Percentiles rank a stretch among this genome's conserved stretches.
Conservation (phyloP, 2,888 invertebrate genomes). For the Drosophila fungiperda region DNA sequence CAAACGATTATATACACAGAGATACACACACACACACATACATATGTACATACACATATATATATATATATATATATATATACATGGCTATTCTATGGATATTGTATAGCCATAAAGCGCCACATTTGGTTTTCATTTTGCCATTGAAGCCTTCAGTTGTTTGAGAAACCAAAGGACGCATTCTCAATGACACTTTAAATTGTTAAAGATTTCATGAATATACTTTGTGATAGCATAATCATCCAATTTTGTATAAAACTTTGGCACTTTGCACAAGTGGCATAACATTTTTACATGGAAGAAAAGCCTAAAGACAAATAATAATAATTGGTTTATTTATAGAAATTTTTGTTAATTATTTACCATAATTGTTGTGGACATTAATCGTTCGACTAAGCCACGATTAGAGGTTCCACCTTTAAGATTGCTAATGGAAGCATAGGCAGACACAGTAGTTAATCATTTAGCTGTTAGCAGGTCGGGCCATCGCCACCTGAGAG, state of each 20-base stretch:
- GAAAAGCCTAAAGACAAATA: not conserved
- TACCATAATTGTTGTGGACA: not conserved
- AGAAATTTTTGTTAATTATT: not conserved
- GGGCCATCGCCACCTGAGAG: too few relatives aligned
- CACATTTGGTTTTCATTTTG: constrained; percentile 33
- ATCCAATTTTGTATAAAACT: not conserved
- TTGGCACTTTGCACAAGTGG: not conserved
- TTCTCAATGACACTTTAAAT: constrained; percentile 26
- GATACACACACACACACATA: not conserved
- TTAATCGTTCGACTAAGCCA: not conserved
- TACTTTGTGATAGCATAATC: not conserved
- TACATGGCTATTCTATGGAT: constrained; percentile 10
- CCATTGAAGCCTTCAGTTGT: constrained; percentile 35
- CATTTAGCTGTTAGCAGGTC: constrained; percentile 27
- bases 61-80: not conserved
- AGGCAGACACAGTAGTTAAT: constrained; percentile 24
- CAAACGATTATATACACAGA: not conserved
- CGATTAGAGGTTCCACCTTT: not conserved
- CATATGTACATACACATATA: not conserved
- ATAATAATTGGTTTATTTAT: not conserved
- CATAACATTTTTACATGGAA: not conserved
- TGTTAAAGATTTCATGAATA: constrained; percentile 1
- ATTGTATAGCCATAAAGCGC: constrained; percentile 37
- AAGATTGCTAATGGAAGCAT: constrained; percentile 1
- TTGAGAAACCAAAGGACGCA: constrained; percentile 30